Base-by-base conservation (phyloP, 2,113 vertebrate genomes). In the Macquaria australasica region DNA sequence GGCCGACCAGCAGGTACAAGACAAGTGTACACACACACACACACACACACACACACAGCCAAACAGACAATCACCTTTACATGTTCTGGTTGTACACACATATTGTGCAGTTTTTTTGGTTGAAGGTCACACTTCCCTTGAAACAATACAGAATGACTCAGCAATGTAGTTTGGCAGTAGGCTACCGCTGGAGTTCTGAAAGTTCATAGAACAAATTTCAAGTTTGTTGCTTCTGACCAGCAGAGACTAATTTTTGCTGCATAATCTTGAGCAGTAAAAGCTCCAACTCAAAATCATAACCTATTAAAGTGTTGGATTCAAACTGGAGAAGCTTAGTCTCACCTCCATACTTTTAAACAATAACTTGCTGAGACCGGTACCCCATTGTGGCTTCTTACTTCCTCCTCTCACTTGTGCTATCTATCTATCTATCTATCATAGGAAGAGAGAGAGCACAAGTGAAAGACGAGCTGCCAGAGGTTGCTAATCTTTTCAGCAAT, bases 1-100 rank as follows among this genome's bases (percentile, higher is more conserved):
- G 86, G 93, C 94, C 0, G 97, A 97, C 87, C 97, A 98, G 85
- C 96, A 97, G 97, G 97, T 97, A 90, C 5, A n/a, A 43, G 8
- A 48, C 45, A 58, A 48, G 1, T 5, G 31, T 12, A 25, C 8
- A 73, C 10, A 48, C n/a, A 34, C 25, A 37, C 51, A 73, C 10
- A 48, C n/a, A 34, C 25, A 37, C 51, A 39, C 39, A 8, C 41
- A 59, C 10, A 48, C 15, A 0, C 25, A 62, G 15, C 6, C 43
- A 14, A 45, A 64, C 9, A 43, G 3, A 50, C 39, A 25, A 4
- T 58, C 39, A 45, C 50, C 8, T 28, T 39, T 3, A 34, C 9
- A 3, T 59, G 58, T 34, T 62, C 28, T 34, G 59, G 28, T 31
- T 58, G 37, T 21, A 51, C 14, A 53, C 18, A 6, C 34, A 39